These are phyloP conservation scores for Macrocentrus cingulum DNA, from an alignment of 1,140 invertebrate species.

Conservation along the genomic window DNA sequence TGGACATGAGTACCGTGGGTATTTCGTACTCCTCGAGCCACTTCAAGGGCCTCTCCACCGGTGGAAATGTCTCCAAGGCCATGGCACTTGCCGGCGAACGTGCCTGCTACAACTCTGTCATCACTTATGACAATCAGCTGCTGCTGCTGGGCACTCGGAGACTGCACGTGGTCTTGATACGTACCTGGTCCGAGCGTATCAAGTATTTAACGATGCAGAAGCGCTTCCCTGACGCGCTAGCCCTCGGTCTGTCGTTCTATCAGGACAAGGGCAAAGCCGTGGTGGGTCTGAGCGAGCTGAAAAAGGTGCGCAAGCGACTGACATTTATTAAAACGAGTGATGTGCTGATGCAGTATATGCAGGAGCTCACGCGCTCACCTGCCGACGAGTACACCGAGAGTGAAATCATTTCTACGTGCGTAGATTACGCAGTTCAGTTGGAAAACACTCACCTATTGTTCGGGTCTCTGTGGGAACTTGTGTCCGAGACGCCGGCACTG, in stretches of 20 bases:
- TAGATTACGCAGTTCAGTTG: constrained; percentile 53
- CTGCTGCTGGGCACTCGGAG: constrained; percentile 82
- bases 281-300: constrained; percentile 63
- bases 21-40: constrained; percentile 90
- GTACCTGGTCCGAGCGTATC: constrained; percentile 80
- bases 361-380: constrained; percentile 59
- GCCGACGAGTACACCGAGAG: constrained; percentile 46
- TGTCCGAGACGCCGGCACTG: constrained; percentile 50
- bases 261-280: constrained; percentile 71
- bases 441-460: constrained; percentile 60
- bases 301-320: constrained; percentile 62
- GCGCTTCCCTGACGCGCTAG: constrained; percentile 66
- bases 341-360: constrained; percentile 59
- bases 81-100: constrained; percentile 77
- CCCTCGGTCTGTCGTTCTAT: constrained; percentile 69
- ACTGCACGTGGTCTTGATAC: constrained; percentile 77
- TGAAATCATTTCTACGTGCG: constrained; percentile 48
- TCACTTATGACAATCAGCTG: constrained; percentile 78
- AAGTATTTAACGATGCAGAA: constrained; percentile 68
- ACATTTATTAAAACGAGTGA: constrained; percentile 64
- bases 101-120: constrained; percentile 89
- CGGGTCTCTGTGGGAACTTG: constrained; percentile 60
- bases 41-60: constrained; percentile 82
- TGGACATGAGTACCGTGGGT: constrained; percentile 81
- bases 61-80: constrained; percentile 77